A percentile compares a stretch with the other conserved stretches of the same genome.
These are phyloP conservation scores for Cosmorhoe ocellata DNA, from an alignment of 2,888 invertebrate species.

Conservation along the genomic window DNA sequence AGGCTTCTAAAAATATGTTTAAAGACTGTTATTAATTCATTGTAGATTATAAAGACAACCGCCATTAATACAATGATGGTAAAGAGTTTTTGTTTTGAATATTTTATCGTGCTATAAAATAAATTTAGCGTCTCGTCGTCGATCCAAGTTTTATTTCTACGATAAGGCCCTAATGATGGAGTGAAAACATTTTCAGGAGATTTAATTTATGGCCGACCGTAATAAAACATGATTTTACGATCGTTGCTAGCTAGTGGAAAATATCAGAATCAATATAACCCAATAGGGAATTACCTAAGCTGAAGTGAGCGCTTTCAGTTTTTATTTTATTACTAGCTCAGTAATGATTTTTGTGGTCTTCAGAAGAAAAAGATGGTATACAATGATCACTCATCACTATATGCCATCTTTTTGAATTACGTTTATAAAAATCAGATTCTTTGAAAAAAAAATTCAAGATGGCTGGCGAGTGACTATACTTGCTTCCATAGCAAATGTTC, in stretches of 20 bases:
- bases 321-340: slow-evolving; percentile 1
- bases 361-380: no score
- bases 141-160: slow-evolving; percentile 33
- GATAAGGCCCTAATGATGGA: slow-evolving; percentile 36
- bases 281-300: slow-evolving; percentile 7
- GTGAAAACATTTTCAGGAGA: slow-evolving; percentile 36
- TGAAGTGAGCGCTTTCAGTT: background rate
- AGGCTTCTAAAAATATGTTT: no score
- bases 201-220: slow-evolving; percentile 38
- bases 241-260: slow-evolving; percentile 29
- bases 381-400: no score
- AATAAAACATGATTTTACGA: slow-evolving; percentile 37
- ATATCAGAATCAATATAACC: slow-evolving; percentile 28
- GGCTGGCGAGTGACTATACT: no score
- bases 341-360: no score
- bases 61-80: slow-evolving; percentile 21
- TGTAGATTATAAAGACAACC: slow-evolving; percentile 17
- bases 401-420: no score
- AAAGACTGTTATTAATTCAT: slow-evolving; percentile 9
- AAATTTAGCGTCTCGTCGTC: slow-evolving; percentile 28
- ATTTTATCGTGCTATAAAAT: slow-evolving; percentile 30
- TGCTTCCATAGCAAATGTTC: no score
- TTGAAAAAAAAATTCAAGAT: no score
- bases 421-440: no score
- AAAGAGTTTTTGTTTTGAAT: slow-evolving; percentile 31